Conservation (phyloP, 2,113 vertebrate genomes). For the Pseudorasbora parva region DNA sequence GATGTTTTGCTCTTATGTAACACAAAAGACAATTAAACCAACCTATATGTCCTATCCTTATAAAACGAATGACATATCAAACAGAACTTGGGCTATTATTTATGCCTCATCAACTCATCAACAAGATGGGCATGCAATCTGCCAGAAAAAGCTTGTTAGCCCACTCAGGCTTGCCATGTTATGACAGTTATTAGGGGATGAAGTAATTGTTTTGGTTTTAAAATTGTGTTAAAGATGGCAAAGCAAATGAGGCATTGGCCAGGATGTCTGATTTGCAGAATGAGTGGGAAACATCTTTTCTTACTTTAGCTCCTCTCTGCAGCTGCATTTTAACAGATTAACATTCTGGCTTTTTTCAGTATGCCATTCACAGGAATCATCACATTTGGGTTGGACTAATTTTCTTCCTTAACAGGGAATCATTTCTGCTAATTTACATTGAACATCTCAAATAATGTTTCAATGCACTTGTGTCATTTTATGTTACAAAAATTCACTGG, state of each 20-base stretch:
- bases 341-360: constrained; percentile 57
- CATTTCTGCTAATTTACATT: constrained; percentile 68
- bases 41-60: neutral
- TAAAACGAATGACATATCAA: constrained; percentile 6
- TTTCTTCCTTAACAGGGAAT: constrained; percentile 69
- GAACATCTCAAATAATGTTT: constrained; percentile 71
- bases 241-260: constrained; percentile 33
- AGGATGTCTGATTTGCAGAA: constrained; percentile 37
- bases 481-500: constrained; percentile 64
- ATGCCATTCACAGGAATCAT: constrained; percentile 58
- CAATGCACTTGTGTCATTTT: constrained; percentile 64
- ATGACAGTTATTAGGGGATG: constrained; percentile 36
- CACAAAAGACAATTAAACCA: constrained; percentile 1
- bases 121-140: constrained; percentile 18
- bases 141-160: constrained; percentile 49
- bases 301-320: constrained; percentile 39
- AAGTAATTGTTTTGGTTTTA: constrained; percentile 50
- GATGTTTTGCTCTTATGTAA: constrained; percentile 1
- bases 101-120: neutral
- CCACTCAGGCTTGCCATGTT: constrained; percentile 33
- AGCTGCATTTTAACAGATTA: constrained; percentile 65
- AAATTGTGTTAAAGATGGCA: constrained; percentile 33
- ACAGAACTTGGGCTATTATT: constrained; percentile 12
- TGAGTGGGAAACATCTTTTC: constrained; percentile 37
- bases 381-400: constrained; percentile 62